Evolutionary conservation across 2,113 vertebrate species (phyloP).

Genomic region (Anoura caudifer): DNA sequence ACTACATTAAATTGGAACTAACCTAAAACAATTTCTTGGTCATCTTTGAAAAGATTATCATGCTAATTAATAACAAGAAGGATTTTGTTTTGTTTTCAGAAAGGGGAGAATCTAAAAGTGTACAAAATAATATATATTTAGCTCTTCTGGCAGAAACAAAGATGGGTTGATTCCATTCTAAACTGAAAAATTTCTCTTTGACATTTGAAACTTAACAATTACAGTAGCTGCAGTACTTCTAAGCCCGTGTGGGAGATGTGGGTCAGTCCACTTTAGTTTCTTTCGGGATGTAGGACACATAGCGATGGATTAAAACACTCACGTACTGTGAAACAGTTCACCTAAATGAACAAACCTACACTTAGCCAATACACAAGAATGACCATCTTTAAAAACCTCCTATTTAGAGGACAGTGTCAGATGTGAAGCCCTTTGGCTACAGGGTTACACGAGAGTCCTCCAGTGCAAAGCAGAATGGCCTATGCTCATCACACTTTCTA

Average conservation of each 20-base stretch:
- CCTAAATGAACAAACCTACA: background rate
- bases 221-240: background rate
- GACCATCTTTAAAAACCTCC: background rate
- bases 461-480: background rate
- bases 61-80: slow-evolving; percentile 22
- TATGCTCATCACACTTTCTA: background rate
- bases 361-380: background rate
- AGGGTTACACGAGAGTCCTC: background rate
- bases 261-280: background rate
- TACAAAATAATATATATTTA: background rate
- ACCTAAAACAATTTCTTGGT: slow-evolving; percentile 14
- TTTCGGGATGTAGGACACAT: background rate
- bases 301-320: background rate
- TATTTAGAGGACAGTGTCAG: background rate
- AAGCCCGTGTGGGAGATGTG: background rate
- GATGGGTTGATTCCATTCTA: background rate
- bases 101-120: background rate
- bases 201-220: background rate
- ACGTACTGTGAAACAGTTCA: background rate
- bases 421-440: background rate
- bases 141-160: slow-evolving; percentile 31
- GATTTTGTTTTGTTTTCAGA: background rate
- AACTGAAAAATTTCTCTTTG: background rate
- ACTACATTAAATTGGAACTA: slow-evolving; percentile 12
- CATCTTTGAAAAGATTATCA: slow-evolving; percentile 40